Evolutionary conservation across 2,888 invertebrate species (phyloP), one percentile per base, ranked within the genome.

Genomic region (Coleophora deauratella): DNA sequence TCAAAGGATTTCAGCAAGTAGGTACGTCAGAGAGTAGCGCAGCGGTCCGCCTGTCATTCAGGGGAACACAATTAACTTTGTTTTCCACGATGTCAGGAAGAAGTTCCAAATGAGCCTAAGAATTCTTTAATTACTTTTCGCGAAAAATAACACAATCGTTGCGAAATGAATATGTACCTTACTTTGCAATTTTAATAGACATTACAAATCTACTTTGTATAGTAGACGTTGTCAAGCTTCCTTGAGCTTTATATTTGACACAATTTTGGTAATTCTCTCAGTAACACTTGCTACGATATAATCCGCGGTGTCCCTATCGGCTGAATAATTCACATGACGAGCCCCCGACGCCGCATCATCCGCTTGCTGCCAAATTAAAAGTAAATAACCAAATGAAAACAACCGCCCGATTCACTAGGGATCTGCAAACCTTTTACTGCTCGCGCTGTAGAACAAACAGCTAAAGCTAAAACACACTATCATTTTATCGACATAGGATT

Each of bases 381-480:
- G 84, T 85, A 85, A 85, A 85, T 85, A 85, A 81, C 84, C 71
- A 77, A 84, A 85, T 84, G 82, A 85, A 85, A 82, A 82, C 82
- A 81, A 76, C 71, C 61, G 60, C 64, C 63, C 55, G 66, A 21
- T 21, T 78, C 80, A 68, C 80, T 64, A 72, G 82, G 76, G 84
- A 77, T 76, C 76, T 72, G 77, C 81, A 84, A 85, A 85, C 82
- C 84, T 84, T 85, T 85, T 84, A 85, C 79, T 10, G 21, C 21
- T 21, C 21, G 6, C 77, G 81, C 63, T 74, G 72, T 67, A 72
- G 72, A 69, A 74, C 70, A 82, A 82, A 85, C 80, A 84, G 71
- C 75, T 74, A 68, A 68, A 68, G 75, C 78, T 79, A 79, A 78
- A n/a, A 77, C 77, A 79, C 71, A 81, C 79, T 76, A 80, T 78